phyloP scores from a whole-genome alignment of 2,113 vertebrate species.

The Hipposideros armiger region DNA sequence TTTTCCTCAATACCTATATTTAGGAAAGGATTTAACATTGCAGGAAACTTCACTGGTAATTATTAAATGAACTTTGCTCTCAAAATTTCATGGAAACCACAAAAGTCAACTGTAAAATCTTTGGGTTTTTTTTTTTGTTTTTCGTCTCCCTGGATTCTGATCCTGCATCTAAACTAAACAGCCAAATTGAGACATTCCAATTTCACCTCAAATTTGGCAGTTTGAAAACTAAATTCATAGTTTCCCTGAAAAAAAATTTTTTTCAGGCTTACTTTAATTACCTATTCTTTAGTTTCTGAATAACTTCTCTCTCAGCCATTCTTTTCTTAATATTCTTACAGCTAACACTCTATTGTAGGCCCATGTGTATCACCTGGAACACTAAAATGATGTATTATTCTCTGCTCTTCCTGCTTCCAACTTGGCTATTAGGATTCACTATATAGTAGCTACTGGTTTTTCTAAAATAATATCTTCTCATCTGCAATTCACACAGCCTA shows the following conservation, averaged over 20 bases:
- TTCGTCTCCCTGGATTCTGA: background rate
- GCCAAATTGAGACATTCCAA: background rate
- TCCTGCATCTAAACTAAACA: background rate
- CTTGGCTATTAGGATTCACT: background rate
- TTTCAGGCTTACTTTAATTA: background rate
- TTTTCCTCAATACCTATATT: background rate
- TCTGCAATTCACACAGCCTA: background rate
- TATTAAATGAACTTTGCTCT: background rate
- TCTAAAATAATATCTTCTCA: background rate
- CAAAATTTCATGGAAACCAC: background rate
- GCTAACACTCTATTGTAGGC: background rate
- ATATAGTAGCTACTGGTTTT: background rate
- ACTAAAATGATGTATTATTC: background rate
- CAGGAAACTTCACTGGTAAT: background rate
- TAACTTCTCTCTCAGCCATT: background rate
- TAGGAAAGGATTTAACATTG: background rate
- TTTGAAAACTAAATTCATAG: conserved; percentile 17
- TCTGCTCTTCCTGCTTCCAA: background rate
- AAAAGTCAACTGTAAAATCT: background rate
- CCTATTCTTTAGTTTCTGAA: background rate
- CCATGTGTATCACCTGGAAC: background rate
- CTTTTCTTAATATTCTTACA: background rate
- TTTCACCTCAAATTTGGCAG: background rate
- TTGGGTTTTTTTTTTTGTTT: background rate
- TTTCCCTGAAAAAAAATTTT: background rate